These are phyloP conservation scores for Ylistrum balloti DNA, from an alignment of 1,140 invertebrate genomes.

Conservation along the genomic window DNA sequence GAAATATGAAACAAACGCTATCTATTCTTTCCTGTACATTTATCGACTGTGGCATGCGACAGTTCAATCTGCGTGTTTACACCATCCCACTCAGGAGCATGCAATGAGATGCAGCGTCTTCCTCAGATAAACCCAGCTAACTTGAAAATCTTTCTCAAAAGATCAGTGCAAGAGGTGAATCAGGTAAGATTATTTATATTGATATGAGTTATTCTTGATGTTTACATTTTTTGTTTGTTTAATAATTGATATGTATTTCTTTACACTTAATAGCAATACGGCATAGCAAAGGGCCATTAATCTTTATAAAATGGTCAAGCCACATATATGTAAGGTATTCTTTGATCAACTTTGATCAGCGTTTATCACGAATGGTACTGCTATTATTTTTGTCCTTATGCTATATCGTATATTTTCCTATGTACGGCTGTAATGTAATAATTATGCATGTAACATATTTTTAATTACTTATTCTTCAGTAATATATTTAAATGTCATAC, in stretches of 20 bases:
- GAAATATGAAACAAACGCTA: slow-evolving; percentile 35
- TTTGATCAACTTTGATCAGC: too few relatives aligned
- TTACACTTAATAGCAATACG: not conserved
- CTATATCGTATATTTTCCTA: too few relatives aligned
- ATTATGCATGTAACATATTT: too few relatives aligned
- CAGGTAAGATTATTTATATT: slow-evolving; percentile 3
- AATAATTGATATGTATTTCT: not conserved
- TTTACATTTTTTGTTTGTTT: not conserved
- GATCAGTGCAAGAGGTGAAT: not conserved
- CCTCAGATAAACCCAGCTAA: not conserved
- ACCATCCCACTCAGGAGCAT: not conserved
- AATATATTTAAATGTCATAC: too few relatives aligned
- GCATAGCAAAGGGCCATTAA: not conserved
- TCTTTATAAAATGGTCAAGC: not conserved
- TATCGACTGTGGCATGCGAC: not conserved
- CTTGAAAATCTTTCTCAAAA: not conserved
- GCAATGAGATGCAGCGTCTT: not conserved
- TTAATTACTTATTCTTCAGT: too few relatives aligned
- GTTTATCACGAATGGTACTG: too few relatives aligned
- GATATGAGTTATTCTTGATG: not conserved
- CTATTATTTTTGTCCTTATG: too few relatives aligned
- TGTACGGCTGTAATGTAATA: too few relatives aligned
- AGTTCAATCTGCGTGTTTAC: not conserved
- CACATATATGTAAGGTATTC: too few relatives aligned
- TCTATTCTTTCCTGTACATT: not conserved